Conservation (phyloP, 1,140 invertebrate species). For the Drosophila setifemur region DNA sequence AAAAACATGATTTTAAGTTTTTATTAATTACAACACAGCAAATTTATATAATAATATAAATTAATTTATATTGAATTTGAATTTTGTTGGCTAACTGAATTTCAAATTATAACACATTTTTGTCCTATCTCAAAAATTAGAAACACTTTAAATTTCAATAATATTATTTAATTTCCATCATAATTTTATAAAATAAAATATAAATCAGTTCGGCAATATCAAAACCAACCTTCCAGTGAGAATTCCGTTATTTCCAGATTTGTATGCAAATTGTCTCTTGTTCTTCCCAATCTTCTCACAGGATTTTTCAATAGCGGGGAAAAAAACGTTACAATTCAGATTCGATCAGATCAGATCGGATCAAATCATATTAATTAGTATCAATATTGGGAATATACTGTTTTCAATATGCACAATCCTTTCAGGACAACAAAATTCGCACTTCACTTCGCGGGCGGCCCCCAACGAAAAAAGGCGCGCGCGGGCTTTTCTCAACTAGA, state of each 20-base stretch:
- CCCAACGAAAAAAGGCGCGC: no score
- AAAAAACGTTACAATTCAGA: background rate
- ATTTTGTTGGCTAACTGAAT: no score
- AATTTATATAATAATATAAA: no score
- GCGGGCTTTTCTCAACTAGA: background rate
- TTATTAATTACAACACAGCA: no score
- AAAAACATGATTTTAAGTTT: no score
- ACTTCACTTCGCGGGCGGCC: background rate
- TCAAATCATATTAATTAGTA: background rate
- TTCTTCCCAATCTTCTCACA: conserved; percentile 1
- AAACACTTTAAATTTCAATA: no score
- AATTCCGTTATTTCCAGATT: conserved; percentile 1
- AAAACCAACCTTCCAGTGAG: conserved; percentile 14
- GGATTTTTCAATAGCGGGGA: conserved; percentile 2
- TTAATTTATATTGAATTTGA: no score
- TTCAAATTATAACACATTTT: no score
- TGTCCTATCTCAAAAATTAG: no score
- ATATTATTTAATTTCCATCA: no score
- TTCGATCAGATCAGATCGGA: background rate
- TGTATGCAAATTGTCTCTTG: conserved; percentile 13
- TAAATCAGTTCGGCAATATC: background rate
- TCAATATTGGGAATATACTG: conserved; percentile 1
- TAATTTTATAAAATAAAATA: no score
- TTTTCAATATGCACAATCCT: conserved; percentile 3
- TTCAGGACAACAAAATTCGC: no score